A percentile compares a stretch with the other conserved stretches of the same genome.
Conservation (phyloP, 2,113 vertebrate genomes). For the Actenoides lindsayi region DNA sequence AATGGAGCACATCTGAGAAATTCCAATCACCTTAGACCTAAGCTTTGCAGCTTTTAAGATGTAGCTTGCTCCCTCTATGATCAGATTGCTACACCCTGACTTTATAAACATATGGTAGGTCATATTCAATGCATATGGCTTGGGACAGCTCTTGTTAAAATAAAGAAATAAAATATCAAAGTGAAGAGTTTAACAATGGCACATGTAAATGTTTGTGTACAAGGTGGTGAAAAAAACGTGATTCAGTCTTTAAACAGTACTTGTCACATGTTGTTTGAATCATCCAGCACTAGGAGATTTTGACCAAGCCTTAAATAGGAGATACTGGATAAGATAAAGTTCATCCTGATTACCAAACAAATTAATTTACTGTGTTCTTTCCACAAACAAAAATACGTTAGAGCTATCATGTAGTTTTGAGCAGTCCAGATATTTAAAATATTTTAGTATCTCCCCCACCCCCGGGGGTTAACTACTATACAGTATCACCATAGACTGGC, state of each 20-base stretch:
- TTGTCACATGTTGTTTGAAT: conserved; percentile 36
- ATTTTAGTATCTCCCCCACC: background rate
- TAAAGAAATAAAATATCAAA: background rate
- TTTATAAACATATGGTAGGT: background rate
- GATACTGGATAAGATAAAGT: conserved; percentile 62
- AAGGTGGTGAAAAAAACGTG: background rate
- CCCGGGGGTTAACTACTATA: background rate
- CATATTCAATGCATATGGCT: conserved; percentile 34
- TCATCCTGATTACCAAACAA: conserved; percentile 50
- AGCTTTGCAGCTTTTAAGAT: conserved; percentile 27
- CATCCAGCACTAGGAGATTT: background rate
- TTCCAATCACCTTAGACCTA: conserved; percentile 16
- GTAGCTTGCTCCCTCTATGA: background rate
- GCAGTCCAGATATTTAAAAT: conserved; percentile 5
- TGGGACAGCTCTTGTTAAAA: background rate
- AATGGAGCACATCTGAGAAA: conserved; percentile 13
- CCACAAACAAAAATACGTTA: background rate
- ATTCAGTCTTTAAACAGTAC: background rate
- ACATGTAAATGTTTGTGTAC: background rate
- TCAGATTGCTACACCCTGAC: background rate
- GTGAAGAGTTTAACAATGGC: background rate
- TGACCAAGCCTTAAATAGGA: conserved; percentile 14
- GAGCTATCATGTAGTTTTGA: conserved; percentile 13
- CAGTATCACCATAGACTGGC: background rate
- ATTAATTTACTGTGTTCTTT: conserved; percentile 5